A percentile compares a stretch with the other conserved stretches of the same genome.
Conservation (phyloP, 2,888 invertebrate genomes). For the Aporophyla lueneburgensis region DNA sequence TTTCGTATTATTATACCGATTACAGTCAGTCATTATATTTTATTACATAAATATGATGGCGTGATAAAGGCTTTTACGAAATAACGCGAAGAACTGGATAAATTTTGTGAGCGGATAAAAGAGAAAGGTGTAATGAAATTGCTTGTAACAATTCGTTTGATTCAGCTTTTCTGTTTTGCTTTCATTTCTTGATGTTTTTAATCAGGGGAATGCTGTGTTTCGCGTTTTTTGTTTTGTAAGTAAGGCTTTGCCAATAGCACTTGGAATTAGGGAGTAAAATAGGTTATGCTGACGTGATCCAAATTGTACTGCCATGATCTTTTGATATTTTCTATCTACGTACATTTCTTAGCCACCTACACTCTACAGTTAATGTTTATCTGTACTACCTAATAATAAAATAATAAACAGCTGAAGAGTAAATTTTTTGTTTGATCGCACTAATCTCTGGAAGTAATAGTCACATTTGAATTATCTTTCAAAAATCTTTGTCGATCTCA, state of each 20-base stretch:
- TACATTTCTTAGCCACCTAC: neutral
- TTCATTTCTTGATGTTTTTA: slow-evolving; percentile 41
- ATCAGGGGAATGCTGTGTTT: slow-evolving; percentile 41
- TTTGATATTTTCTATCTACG: neutral
- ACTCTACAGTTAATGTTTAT: neutral
- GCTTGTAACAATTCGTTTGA: slow-evolving; percentile 38
- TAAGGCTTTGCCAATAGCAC: neutral
- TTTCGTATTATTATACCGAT: slow-evolving; percentile 32
- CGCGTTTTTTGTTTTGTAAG: slow-evolving; percentile 25
- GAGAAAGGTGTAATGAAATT: slow-evolving; percentile 39
- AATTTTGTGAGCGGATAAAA: slow-evolving; percentile 38
- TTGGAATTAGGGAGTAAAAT: slow-evolving; percentile 1
- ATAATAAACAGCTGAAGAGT: no score
- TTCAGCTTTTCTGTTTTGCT: slow-evolving; percentile 38
- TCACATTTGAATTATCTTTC: neutral
- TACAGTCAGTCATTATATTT: slow-evolving; percentile 39
- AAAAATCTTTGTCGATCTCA: neutral
- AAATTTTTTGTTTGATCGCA: neutral
- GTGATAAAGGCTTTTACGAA: slow-evolving; percentile 52
- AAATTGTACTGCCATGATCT: neutral
- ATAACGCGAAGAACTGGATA: slow-evolving; percentile 40
- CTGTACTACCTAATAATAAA: neutral
- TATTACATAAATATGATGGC: slow-evolving; percentile 56
- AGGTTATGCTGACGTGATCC: neutral
- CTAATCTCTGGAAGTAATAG: neutral